Base-by-base conservation (phyloP, 2,888 invertebrate species). In the Drosophila meridiana region DNA sequence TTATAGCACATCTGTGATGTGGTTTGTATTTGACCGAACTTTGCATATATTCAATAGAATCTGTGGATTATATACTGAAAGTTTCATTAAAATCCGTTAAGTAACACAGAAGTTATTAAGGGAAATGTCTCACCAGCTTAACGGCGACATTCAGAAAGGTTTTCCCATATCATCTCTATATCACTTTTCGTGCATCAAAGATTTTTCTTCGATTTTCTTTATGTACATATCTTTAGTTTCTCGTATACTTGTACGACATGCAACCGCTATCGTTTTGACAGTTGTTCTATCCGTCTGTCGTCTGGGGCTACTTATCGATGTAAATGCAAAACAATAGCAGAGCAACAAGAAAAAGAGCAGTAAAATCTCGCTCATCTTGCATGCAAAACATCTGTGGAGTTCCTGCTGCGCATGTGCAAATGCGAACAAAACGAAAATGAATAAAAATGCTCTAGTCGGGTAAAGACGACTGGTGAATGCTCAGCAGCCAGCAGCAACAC, bases 351-450 rank as follows among this genome's bases (percentile, higher is more conserved):
- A 13, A 32, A 36, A 32, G 38, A 59, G 26, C 61, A 61, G 43
- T 38, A 48, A 65, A 55, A 60, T 50, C 50, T 65, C 52, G 58
- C 58, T 73, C 59, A 52, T 50, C 48, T 52, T 20, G 60, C 59
- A 69, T 85, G 73, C 80, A 74, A 70, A 73, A 48, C 60, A 77
- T 58, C 67, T 73, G 61, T 55, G 52, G 48, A 47, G 52, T 62
- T 69, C 65, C 69, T 57, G 73, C 76, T 69, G 80, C 78, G 76
- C 80, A 76, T 78, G 81, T 73, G 76, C 78, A 80, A 68, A 74
- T 69, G 77, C 65, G 58, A 42, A n/a, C 9, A 61, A 32, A 53
- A 14, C 28, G 14, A 30, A 55, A 47, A 61, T 9, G 38, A 55
- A 40, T 4, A 30, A 62, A 34, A 59, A 1, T 42, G 45, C 34